Evolutionary conservation across 1,140 invertebrate species (phyloP).

Genomic region (Drosophila parabipectinata): DNA sequence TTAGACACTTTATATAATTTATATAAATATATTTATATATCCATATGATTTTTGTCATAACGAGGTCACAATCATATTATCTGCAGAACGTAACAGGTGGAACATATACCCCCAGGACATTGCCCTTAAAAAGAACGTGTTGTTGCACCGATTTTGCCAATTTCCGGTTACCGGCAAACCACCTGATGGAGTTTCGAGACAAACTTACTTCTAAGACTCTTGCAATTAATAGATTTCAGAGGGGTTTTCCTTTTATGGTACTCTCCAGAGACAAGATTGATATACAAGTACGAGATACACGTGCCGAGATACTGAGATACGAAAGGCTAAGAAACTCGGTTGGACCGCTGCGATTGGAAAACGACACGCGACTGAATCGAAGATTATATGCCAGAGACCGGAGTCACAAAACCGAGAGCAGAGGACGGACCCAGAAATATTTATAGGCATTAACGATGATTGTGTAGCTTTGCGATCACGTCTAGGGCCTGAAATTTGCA

Average conservation of each 20-base stretch:
- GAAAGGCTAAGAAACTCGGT: constrained; percentile 3
- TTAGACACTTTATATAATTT: too few species aligned
- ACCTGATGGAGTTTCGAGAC: constrained; percentile 30
- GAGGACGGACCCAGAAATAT: constrained; percentile 23
- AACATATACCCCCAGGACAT: constrained; percentile 25
- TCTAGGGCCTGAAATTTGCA: constrained; percentile 38
- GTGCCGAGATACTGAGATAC: neutral
- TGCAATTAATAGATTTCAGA: constrained; percentile 39
- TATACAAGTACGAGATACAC: constrained; percentile 14
- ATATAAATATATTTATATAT: too few species aligned
- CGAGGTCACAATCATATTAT: constrained; percentile 35
- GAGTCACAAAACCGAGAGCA: constrained; percentile 14
- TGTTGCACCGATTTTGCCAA: constrained; percentile 38
- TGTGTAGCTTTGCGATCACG: constrained; percentile 44
- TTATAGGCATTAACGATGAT: constrained; percentile 19
- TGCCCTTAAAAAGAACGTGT: constrained; percentile 26
- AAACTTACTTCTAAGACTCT: constrained; percentile 19
- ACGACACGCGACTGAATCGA: constrained; percentile 46
- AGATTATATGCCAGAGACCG: constrained; percentile 12
- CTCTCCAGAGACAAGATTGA: constrained; percentile 17
- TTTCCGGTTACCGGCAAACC: constrained; percentile 19
- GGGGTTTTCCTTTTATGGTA: constrained; percentile 34
- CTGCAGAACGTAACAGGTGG: constrained; percentile 36
- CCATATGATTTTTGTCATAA: constrained; percentile 12
- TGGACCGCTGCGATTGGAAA: constrained; percentile 38